Conservation (phyloP, 2,113 vertebrate species). For the Anas platyrhynchos region DNA sequence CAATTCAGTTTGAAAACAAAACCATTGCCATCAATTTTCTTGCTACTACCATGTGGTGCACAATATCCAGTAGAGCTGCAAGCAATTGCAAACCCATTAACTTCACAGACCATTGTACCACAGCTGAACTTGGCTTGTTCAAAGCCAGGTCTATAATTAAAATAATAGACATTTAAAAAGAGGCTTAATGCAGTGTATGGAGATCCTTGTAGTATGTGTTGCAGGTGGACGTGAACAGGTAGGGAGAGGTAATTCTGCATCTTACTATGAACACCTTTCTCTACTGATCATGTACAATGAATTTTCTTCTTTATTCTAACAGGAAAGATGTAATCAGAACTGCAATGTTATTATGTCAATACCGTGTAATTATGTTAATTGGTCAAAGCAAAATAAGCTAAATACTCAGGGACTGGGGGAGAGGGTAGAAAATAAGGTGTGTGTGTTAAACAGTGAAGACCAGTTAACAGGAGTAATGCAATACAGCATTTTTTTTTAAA, state of each 20-base stretch:
- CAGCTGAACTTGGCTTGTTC: neutral
- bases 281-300: neutral
- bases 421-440: rapidly evolving
- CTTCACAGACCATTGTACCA: neutral
- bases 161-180: neutral
- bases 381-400: neutral
- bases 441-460: neutral
- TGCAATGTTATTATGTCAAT: neutral
- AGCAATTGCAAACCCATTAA: conserved; percentile 32
- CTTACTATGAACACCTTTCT: neutral
- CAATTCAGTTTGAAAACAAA: conserved; percentile 1
- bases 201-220: neutral
- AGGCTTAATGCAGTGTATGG: neutral
- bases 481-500: neutral
- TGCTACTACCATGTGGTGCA: neutral
- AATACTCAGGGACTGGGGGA: neutral
- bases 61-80: conserved; percentile 12
- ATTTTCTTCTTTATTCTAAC: neutral
- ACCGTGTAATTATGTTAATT: neutral
- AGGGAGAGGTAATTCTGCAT: neutral
- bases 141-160: neutral
- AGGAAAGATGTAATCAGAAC: neutral
- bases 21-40: neutral
- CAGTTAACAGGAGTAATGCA: neutral
- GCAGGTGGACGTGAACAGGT: neutral